Conservation (phyloP, 2,888 invertebrate genomes). For the Lycophotia porphyrea region DNA sequence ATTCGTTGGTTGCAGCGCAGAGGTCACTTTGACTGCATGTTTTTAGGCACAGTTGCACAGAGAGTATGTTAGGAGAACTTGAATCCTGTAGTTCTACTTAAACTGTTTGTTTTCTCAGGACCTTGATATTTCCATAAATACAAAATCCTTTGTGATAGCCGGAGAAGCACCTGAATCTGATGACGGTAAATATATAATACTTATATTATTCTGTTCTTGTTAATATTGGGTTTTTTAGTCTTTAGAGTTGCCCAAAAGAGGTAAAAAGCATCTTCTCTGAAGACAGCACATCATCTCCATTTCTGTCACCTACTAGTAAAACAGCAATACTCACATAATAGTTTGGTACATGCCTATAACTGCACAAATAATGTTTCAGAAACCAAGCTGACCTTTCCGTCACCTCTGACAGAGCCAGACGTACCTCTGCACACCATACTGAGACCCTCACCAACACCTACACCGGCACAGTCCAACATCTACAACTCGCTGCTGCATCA, state of each 20-base stretch:
- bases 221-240: not conserved
- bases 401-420: constrained; percentile 67
- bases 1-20: not conserved
- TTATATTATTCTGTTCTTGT: not conserved
- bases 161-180: constrained; percentile 87
- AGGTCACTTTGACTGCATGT: not conserved
- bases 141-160: constrained; percentile 79
- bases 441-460: constrained; percentile 57
- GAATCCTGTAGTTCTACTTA: not conserved
- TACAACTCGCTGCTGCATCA: constrained; percentile 83
- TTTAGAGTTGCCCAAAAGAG: not conserved
- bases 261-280: too few species aligned
- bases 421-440: constrained; percentile 72
- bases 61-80: not conserved
- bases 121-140: constrained; percentile 53
- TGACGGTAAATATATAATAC: constrained; percentile 79
- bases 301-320: not conserved
- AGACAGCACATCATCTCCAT: too few species aligned
- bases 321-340: not conserved
- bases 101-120: constrained; percentile 66
- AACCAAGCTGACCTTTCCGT: constrained; percentile 69
- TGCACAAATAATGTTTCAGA: constrained; percentile 69
- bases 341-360: not conserved
- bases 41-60: too few species aligned
- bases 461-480: constrained; percentile 69